Evolutionary conservation across 2,113 vertebrate species (phyloP).

Genomic region (Trogon melanurus): DNA sequence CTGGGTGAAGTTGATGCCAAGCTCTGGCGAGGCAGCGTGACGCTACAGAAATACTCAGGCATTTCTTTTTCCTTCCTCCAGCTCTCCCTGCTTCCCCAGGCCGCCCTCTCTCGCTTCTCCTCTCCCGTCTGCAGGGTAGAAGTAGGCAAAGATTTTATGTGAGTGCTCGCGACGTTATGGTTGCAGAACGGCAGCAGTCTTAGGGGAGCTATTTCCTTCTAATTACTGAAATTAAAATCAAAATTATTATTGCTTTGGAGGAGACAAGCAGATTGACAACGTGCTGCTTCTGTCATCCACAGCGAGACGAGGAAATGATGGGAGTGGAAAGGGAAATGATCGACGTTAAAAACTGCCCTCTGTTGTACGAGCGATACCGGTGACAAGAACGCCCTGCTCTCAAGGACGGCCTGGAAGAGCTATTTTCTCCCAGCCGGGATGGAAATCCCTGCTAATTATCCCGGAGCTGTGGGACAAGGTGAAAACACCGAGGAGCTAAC

Average conservation of each 20-base stretch:
- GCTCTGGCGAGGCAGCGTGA: neutral
- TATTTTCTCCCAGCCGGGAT: neutral
- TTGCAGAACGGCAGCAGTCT: neutral
- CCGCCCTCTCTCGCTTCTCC: neutral
- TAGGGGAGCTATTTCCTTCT: neutral
- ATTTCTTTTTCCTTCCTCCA: neutral
- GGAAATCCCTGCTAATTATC: neutral
- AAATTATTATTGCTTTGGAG: neutral
- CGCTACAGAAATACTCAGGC: rapidly evolving
- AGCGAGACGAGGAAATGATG: neutral
- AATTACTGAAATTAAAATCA: neutral
- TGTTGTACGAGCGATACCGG: rapidly evolving
- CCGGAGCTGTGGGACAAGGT: neutral
- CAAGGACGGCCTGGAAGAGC: neutral
- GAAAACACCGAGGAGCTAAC: neutral
- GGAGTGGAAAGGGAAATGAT: neutral
- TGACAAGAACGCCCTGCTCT: neutral
- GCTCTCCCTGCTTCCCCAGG: neutral
- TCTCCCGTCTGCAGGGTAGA: neutral
- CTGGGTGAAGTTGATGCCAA: neutral
- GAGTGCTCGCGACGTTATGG: neutral
- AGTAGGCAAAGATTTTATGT: neutral
- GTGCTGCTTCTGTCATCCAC: rapidly evolving
- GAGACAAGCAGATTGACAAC: neutral
- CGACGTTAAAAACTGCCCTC: neutral